phyloP scores from a whole-genome alignment of 2,797 vertebrate species.

The Muscicapa comitata region DNA sequence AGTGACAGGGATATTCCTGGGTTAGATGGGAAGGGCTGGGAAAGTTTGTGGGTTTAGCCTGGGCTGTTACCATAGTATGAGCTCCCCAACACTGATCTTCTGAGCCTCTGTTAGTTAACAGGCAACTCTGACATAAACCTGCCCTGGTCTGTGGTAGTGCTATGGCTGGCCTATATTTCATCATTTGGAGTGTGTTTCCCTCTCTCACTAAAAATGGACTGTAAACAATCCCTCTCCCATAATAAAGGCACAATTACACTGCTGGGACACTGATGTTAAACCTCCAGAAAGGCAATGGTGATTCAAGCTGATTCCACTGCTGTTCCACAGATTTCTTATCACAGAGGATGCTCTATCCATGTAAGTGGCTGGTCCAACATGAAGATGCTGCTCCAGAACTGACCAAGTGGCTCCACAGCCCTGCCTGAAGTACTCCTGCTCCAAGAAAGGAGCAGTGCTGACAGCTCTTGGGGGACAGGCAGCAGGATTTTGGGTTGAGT shows the following conservation, averaged over 20 bases:
- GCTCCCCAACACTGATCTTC: background rate
- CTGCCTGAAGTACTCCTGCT: background rate
- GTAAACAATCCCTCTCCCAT: background rate
- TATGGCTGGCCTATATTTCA: background rate
- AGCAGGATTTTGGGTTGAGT: background rate
- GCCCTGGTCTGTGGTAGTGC: background rate
- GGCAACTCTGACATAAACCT: background rate
- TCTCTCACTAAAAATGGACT: background rate
- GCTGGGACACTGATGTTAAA: background rate
- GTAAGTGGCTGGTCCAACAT: background rate
- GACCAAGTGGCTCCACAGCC: background rate
- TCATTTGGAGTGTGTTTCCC: background rate
- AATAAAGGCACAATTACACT: background rate
- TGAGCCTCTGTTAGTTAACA: background rate
- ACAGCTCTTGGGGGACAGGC: background rate
- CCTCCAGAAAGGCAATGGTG: background rate
- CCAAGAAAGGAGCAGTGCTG: background rate
- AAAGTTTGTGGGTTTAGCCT: background rate
- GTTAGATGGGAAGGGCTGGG: background rate
- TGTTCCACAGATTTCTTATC: background rate
- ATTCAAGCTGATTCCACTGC: background rate
- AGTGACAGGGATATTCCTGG: background rate
- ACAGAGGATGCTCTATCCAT: accelerated
- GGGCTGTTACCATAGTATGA: background rate
- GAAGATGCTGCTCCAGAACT: background rate